Evolutionary conservation across 2,797 vertebrate genomes (phyloP), one percentile per base, ranked within the genome.

Genomic region (Oreochromis mossambicus): DNA sequence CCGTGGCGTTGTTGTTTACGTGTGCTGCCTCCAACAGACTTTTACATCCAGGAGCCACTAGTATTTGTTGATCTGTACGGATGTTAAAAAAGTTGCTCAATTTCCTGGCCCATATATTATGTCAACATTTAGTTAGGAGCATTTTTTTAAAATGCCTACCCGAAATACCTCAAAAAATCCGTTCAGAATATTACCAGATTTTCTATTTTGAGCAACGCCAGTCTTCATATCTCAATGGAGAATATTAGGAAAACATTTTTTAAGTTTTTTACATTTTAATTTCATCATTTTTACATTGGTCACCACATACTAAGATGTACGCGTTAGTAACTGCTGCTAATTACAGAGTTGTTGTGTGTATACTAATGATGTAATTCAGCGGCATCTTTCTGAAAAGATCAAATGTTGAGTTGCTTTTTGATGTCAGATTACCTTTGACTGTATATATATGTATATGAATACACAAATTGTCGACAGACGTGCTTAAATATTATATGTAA

Each of bases 101-200:
- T 82, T 86, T 83, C n/a, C 43, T 26, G 6, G 21, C 43, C 78
- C 21, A 9, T 75, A 21, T 83, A 79, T 87, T 86, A 87, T 54
- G 43, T 81, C 51, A 76, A 73, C 54, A 11, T 75, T 32, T 58
- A 82, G 51, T 82, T 81, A 75, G 83, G 80, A 87, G 87, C 82
- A 63, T 66, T 24, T 81, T 63, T n/a, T 12, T 77, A 54, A 89
- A 76, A 79, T 81, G 61, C 83, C 89, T 90, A 83, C 83, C 58
- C 54, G 82, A 95, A 92, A 94, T 95, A 96, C 95, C 95, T 95
- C 95, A 93, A 87, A 86, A 55, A 80, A 32, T 81, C 43, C n/a
- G 43, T 81, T 86, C 38, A 56, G 43, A 86, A 81, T 52, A 38
- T 78, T 61, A 66, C 50, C 76, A 77, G 61, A 29, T 82, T 81